Base-by-base conservation (phyloP, 2,888 invertebrate species). In the Hyposoter dolosus region DNA sequence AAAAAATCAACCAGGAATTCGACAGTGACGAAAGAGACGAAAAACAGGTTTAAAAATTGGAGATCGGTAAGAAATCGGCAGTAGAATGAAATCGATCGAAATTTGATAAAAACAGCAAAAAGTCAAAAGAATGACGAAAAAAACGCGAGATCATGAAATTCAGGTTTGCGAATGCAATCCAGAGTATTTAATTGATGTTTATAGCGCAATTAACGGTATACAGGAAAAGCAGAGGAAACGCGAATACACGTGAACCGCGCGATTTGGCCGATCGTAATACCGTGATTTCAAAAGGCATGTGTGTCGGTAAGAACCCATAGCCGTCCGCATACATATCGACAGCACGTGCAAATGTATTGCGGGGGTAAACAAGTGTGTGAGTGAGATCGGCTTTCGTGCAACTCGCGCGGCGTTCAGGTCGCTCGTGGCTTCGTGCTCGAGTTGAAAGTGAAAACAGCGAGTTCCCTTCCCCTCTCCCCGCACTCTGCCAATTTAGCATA, bases 401-500 rank as follows among this genome's bases (percentile, higher is more conserved):
- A 68, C 68, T 68, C 68, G 28, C 28, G 28, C 28, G 28, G 28
- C 68, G 68, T 69, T 68, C 76, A 53, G 53, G 60, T 77, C 79
- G 78, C 45, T 72, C 23, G 45, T 45, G 23, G 50, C 23, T 63
- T 74, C 72, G 50, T 68, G 82, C 78, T 75, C 85, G 84, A 75
- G 86, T 79, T 87, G 86, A 87, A 87, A 87, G 86, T 87, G 86
- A 87, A 87, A 87, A 87, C 86, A 75, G 71, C 50, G 72, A 66
- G 40, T 56, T 76, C 84, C 40, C 56, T 28, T 40, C 23, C 71
- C 63, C 65, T 45, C 32, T 50, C 77, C 43, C 56, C 74, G 78
- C 68, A 50, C 74, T 66, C 28, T 68, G 84, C 81, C 71, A 84
- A 79, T 83, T 76, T 75, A 79, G 43, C 60, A 17, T 68, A 76